Percentiles rank a stretch among this genome's conserved stretches.
phyloP scores from a whole-genome alignment of 1,140 invertebrate species.

The Neotoxoptera formosana region DNA sequence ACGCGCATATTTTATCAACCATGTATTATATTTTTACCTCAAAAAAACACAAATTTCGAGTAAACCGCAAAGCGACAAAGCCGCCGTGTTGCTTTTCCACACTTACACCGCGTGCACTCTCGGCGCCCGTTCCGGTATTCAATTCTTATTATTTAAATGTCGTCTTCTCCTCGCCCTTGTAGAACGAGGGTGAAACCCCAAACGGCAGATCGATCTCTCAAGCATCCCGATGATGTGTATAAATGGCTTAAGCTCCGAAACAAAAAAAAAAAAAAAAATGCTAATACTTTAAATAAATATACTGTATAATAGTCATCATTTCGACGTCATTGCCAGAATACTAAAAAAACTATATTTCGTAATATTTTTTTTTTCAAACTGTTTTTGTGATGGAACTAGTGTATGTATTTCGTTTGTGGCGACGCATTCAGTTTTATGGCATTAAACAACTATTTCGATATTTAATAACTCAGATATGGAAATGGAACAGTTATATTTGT shows the following conservation, averaged over 20 bases:
- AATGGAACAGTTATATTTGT: background rate
- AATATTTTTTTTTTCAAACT: background rate
- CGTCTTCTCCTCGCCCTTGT: background rate
- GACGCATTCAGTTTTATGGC: background rate
- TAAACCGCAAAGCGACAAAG: background rate
- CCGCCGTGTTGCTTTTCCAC: background rate
- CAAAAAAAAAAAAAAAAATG: background rate
- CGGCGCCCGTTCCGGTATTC: background rate
- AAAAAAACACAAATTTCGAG: background rate
- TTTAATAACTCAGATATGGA: background rate
- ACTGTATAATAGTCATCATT: background rate
- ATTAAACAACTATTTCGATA: background rate
- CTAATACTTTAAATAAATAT: background rate
- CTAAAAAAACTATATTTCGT: background rate
- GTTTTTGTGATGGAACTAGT: background rate
- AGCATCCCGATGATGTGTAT: background rate
- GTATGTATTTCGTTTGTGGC: background rate
- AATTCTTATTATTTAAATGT: constrained; percentile 10
- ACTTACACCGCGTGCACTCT: background rate
- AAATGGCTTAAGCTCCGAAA: background rate
- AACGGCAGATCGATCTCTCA: background rate
- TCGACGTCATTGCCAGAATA: background rate
- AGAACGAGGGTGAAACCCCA: background rate
- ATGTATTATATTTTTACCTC: background rate
- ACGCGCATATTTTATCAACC: background rate